Base-by-base conservation (phyloP, 2,113 vertebrate genomes). In the Perca schrenkii region DNA sequence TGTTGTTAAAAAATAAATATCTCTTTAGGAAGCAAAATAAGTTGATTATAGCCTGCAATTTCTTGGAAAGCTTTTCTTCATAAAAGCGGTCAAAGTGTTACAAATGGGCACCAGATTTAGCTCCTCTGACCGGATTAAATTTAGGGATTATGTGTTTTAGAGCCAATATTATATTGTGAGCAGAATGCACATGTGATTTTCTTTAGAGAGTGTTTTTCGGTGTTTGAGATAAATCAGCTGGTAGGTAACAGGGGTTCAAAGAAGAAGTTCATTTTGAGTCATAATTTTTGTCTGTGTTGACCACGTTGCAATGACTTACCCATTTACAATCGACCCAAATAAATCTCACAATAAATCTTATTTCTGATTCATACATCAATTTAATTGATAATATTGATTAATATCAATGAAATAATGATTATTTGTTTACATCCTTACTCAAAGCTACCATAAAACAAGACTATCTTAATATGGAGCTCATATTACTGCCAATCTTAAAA, bases 101-200 rank as follows among this genome's bases (percentile, higher is more conserved):
- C 53, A 82, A 77, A 85, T 82, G 76, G 71, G 8, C 56, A 57
- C 68, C 65, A 73, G 85, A 84, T 89, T 86, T 80, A 82, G 49
- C n/a, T 62, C 57, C 22, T 80, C 64, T 70, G 75, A 87, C 57
- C 57, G 83, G 89, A 94, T 93, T 92, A 91, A 83, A 77, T 36
- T 73, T 7, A 7, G 6, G 72, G 88, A 90, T 91, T 90, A 86
- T 86, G 79, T 82, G 64, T 88, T 85, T 91, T 58, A 70, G 80
- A 81, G 40, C 74, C 76, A 57, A 74, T 88, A 86, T 84, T 74
- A 73, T 70, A 67, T 80, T 88, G 53, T 83, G 80, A 78, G 54
- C 49, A 34, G 21, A 53, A 50, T 1, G 0, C 15, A 72, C 72
- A 68, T 25, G 74, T 76, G 57, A 77, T 54, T 83, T 67, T 77